phyloP scores from a whole-genome alignment of 2,113 vertebrate species.

The Odocoileus hemionus region DNA sequence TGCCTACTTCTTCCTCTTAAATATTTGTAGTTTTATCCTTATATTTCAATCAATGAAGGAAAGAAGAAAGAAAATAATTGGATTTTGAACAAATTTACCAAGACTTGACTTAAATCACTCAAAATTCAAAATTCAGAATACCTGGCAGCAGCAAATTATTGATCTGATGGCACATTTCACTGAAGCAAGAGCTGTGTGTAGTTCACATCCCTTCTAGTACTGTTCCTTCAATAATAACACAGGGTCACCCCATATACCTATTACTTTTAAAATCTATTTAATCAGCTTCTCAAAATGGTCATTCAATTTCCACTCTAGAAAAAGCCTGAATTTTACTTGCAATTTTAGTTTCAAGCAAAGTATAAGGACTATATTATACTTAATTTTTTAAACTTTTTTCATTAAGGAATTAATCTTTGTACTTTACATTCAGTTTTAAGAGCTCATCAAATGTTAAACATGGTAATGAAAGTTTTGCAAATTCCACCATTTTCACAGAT shows the following conservation, averaged over 20 bases:
- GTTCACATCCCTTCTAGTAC: background rate
- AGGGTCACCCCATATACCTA: background rate
- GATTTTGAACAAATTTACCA: background rate
- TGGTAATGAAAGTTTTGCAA: slow-evolving; percentile 37
- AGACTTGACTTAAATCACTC: background rate
- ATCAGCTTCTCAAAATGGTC: slow-evolving; percentile 25
- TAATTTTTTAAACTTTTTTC: slow-evolving; percentile 38
- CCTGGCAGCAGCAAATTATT: background rate
- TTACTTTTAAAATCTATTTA: slow-evolving; percentile 2
- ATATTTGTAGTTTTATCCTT: background rate
- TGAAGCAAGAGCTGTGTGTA: background rate
- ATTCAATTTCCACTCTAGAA: background rate
- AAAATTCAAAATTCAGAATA: background rate
- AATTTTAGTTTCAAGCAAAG: slow-evolving; percentile 27
- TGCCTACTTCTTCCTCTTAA: background rate
- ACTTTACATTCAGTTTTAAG: slow-evolving; percentile 9
- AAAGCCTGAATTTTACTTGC: slow-evolving; percentile 13
- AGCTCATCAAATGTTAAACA: slow-evolving; percentile 46
- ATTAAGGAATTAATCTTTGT: slow-evolving; percentile 29
- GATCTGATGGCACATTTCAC: background rate
- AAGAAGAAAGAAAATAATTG: background rate
- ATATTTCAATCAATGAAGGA: background rate
- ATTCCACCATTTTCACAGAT: slow-evolving; percentile 21
- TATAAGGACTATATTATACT: background rate
- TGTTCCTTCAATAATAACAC: background rate